A percentile compares a stretch with the other conserved stretches of the same genome.
These are phyloP conservation scores for Perizoma affinitatum DNA, from an alignment of 2,888 invertebrate species.

Conservation along the genomic window DNA sequence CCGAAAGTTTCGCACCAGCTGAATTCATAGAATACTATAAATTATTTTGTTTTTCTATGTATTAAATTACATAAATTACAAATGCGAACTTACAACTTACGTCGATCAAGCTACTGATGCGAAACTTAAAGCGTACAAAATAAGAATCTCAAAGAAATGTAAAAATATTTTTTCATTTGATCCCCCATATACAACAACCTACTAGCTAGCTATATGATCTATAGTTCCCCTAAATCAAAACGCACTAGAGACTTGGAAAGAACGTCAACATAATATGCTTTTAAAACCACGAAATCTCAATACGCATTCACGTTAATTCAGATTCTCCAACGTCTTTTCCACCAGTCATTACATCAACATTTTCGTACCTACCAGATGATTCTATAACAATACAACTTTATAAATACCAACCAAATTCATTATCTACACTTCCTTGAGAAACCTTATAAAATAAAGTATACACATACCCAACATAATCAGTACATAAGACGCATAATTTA, in stretches of 20 bases:
- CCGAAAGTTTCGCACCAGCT: constrained; percentile 19
- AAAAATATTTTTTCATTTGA: constrained; percentile 48
- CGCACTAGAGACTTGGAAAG: too few relatives aligned
- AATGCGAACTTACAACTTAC: constrained; percentile 15
- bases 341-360: constrained; percentile 16
- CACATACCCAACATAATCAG: constrained; percentile 43
- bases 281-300: too few relatives aligned
- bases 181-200: constrained; percentile 22
- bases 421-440: constrained; percentile 70
- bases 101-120: constrained; percentile 28
- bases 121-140: constrained; percentile 33
- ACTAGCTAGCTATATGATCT: too few relatives aligned
- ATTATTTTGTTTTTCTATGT: neutral
- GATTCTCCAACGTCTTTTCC: too few relatives aligned
- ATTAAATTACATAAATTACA: constrained; percentile 19
- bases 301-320: too few relatives aligned
- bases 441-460: constrained; percentile 43
- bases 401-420: constrained; percentile 43
- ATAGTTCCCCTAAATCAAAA: too few relatives aligned
- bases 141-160: constrained; percentile 66
- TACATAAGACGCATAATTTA: constrained; percentile 52
- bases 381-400: constrained; percentile 1
- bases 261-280: too few relatives aligned
- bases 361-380: constrained; percentile 24
- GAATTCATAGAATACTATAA: constrained; percentile 24